phyloP scores from a whole-genome alignment of 2,797 vertebrate genomes.

The Acanthiza pusilla region DNA sequence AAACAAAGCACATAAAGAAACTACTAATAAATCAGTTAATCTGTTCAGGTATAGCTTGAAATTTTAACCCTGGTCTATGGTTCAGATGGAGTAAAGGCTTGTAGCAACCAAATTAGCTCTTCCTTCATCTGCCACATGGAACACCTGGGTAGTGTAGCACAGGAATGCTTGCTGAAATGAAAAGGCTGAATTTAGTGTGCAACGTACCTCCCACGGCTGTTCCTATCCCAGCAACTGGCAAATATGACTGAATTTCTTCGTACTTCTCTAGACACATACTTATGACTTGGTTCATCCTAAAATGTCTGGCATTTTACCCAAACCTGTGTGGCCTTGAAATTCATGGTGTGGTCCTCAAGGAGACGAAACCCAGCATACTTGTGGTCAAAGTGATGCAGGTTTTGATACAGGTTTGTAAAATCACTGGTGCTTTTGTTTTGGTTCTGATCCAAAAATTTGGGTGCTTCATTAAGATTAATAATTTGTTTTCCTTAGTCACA shows the following conservation, averaged over 20 bases:
- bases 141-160: neutral
- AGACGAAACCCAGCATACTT: neutral
- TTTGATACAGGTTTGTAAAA: neutral
- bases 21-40: slow-evolving; percentile 8
- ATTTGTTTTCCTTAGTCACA: slow-evolving; percentile 12
- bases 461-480: slow-evolving; percentile 7
- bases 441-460: neutral
- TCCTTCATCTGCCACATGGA: neutral
- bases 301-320: neutral
- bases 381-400: neutral
- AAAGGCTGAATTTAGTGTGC: neutral
- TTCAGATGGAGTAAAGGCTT: neutral
- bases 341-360: neutral
- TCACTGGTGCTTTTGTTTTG: neutral
- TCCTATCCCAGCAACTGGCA: neutral
- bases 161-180: neutral
- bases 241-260: neutral
- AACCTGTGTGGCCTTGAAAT: neutral
- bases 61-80: neutral
- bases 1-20: slow-evolving; percentile 26
- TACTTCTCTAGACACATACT: neutral
- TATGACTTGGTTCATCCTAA: neutral
- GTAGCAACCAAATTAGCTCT: neutral
- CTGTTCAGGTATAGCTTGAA: neutral
- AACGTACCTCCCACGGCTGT: neutral